Evolutionary conservation across 2,888 invertebrate genomes (phyloP).

Genomic region (Eudemis profundana): DNA sequence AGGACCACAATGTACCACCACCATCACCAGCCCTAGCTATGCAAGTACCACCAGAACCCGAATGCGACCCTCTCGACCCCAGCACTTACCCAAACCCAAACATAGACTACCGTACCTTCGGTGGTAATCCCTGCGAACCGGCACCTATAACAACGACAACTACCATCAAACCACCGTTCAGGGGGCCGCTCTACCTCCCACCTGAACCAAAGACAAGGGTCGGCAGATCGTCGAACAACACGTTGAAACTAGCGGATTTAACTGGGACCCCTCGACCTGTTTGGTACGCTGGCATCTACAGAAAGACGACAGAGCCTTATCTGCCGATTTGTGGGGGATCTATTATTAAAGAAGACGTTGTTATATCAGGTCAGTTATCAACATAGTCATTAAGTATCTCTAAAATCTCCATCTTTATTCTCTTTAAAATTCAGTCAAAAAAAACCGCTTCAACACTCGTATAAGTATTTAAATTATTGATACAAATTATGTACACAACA

Average conservation of each 20-base stretch:
- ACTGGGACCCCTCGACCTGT: slow-evolving; percentile 11
- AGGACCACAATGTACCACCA: not conserved
- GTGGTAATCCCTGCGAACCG: not conserved
- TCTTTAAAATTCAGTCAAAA: not conserved
- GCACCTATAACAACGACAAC: not conserved
- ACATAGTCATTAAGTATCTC: no score
- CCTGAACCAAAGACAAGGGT: slow-evolving; percentile 5
- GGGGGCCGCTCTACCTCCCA: not conserved
- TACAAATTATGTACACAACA: no score
- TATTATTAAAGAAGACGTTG: not conserved
- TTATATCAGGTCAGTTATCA: slow-evolving; percentile 26
- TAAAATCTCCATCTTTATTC: not conserved
- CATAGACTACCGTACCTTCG: not conserved
- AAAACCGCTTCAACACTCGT: no score
- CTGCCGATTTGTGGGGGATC: slow-evolving; percentile 21
- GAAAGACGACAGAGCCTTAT: slow-evolving; percentile 5
- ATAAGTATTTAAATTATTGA: no score
- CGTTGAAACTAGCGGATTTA: slow-evolving; percentile 1
- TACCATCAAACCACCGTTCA: not conserved
- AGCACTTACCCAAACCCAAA: slow-evolving; percentile 1
- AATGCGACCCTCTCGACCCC: slow-evolving; percentile 9
- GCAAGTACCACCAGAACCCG: not conserved
- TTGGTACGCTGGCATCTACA: slow-evolving; percentile 22
- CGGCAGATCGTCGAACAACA: not conserved
- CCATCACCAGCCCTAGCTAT: not conserved